These are phyloP conservation scores for Cantharis rustica DNA, from an alignment of 2,888 invertebrate species.

Conservation along the genomic window DNA sequence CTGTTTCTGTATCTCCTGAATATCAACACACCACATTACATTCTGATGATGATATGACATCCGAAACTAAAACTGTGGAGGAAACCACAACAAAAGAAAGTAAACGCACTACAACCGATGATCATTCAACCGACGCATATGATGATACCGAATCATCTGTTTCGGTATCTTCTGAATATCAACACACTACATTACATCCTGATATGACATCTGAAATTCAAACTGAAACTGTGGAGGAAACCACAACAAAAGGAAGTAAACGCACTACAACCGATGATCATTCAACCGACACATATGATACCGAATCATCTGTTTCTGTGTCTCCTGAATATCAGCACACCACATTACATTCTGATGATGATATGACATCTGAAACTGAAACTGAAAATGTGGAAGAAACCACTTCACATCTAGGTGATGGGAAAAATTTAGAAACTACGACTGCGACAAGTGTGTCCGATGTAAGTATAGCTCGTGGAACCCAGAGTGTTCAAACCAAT, in stretches of 20 bases:
- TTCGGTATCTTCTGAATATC: too few species aligned
- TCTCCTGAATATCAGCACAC: too few species aligned
- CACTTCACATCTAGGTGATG: not conserved
- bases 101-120: not conserved
- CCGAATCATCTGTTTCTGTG: not conserved
- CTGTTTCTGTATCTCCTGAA: too few species aligned
- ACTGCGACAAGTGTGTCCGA: too few species aligned
- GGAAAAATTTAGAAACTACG: too few species aligned
- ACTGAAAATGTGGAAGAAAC: not conserved
- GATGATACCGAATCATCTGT: too few species aligned
- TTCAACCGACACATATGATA: not conserved
- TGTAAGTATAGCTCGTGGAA: not conserved
- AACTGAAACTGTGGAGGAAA: not conserved
- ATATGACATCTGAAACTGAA: not conserved
- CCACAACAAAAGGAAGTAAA: not conserved
- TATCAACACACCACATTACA: too few species aligned
- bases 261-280: not conserved
- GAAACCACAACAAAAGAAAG: not conserved
- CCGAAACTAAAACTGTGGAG: not conserved
- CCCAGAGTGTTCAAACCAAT: too few species aligned
- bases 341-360: not conserved
- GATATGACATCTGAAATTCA: too few species aligned
- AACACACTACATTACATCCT: too few species aligned
- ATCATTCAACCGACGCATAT: not conserved
- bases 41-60: not conserved